Base-by-base conservation (phyloP, 2,113 vertebrate genomes). In the Xenotilapia caudafasciata region DNA sequence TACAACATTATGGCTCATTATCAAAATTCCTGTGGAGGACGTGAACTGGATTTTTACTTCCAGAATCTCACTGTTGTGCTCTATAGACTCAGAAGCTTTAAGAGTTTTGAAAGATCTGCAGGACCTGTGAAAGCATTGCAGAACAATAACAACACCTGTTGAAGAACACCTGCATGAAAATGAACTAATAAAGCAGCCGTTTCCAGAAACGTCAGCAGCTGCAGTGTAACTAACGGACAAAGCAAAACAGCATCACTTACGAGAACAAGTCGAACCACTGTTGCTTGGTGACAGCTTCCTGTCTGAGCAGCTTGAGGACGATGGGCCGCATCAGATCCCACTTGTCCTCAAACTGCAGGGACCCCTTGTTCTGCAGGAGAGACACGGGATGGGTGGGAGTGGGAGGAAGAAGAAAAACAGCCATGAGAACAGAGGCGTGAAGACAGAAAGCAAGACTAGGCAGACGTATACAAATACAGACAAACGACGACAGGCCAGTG, bases 241-340 rank as follows among this genome's bases (percentile, higher is more conserved):
- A 73, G 31, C 17, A n/a, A 62, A 73, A 89, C 38, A 56, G 80
- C 77, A 13, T 79, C 70, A 83, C 98, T 99, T 97, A 99, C 98
- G 98, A 98, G 95, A 99, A 99, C 58, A 99, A 95, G 96, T 99
- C 98, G 87, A 99, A 99, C 98, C 98, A 99, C 83, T 99, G 98
- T 92, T 99, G 98, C 89, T 99, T 99, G 31, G 98, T 99, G 92
- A 99, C 98, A 84, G 97, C 97, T 95, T 99, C 98, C 92, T 99
- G 98, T 88, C 98, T 97, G 94, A 99, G 97, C 95, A 99, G 97
- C 95, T 99, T 99, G 92, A 99, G 95, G 93, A 99, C 98, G 9
- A 99, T 99, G 21, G 98, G 98, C 42, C 98, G 97, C 98, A 99
- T 99, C 93, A 98, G 97, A 95, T 99, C 98, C 98, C 98, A 99